Evolutionary conservation across 2,797 vertebrate genomes (phyloP).

Genomic region (Acipenser ruthenus): DNA sequence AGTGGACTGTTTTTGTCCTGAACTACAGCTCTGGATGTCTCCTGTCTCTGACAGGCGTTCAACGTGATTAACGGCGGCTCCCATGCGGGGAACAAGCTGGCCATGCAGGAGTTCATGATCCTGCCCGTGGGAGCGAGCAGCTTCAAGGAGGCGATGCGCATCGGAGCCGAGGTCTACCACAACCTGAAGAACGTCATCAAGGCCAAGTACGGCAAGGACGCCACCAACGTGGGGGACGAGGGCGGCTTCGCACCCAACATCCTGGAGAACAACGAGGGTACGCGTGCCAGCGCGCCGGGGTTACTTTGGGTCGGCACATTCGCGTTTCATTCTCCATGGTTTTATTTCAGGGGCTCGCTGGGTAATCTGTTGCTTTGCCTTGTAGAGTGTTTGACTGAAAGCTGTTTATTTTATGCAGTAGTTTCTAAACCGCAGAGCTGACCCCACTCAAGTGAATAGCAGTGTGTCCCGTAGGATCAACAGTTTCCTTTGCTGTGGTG

Average conservation of each 20-base stretch:
- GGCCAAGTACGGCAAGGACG: slow-evolving; percentile 80
- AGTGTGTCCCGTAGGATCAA: no score
- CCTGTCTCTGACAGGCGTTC: slow-evolving; percentile 60
- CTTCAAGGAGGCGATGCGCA: slow-evolving; percentile 81
- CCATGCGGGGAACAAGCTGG: slow-evolving; percentile 81
- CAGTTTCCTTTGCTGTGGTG: no score
- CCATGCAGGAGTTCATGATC: slow-evolving; percentile 92
- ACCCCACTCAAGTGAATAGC: no score
- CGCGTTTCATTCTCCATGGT: no score
- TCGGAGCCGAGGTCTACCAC: slow-evolving; percentile 83
- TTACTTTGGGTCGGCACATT: no score
- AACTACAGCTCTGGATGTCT: not conserved
- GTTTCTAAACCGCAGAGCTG: no score
- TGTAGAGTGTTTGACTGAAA: not conserved
- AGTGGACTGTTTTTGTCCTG: not conserved
- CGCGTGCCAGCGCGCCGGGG: not conserved
- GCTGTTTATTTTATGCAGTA: no score
- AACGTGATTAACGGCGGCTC: slow-evolving; percentile 82
- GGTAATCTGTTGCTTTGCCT: no score
- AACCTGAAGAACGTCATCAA: slow-evolving; percentile 85
- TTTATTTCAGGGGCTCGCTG: no score
- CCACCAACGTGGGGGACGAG: slow-evolving; percentile 85
- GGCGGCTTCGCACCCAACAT: slow-evolving; percentile 85
- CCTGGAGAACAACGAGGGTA: slow-evolving; percentile 83
- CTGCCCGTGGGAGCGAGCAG: slow-evolving; percentile 70